These are phyloP conservation scores for Amphiura filiformis DNA, from an alignment of 35 echinoderm and acorn worm species.

Conservation along the genomic window DNA sequence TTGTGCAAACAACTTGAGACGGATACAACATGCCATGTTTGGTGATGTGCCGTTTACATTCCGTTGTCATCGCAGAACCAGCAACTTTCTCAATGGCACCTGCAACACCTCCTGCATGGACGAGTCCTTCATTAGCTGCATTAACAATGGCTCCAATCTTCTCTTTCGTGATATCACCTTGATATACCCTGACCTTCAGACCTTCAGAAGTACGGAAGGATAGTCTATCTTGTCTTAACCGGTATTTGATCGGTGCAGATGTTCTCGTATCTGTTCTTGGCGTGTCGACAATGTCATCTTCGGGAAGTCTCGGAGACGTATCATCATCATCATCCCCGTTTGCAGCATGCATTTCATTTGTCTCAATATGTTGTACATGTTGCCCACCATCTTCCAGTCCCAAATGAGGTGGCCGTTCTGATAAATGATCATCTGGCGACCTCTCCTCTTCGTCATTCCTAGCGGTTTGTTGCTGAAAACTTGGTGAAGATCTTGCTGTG, in stretches of 20 bases:
- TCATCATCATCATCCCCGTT: not conserved
- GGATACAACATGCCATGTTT: slow-evolving; percentile 41
- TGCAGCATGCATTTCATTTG: not conserved
- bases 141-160: slow-evolving; percentile 48
- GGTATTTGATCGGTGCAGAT: not conserved
- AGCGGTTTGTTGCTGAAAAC: not conserved
- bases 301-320: not conserved
- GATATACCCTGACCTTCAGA: not conserved
- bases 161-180: slow-evolving; percentile 29
- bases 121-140: slow-evolving; percentile 39
- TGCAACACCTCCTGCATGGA: slow-evolving; percentile 48
- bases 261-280: not conserved
- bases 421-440: not conserved
- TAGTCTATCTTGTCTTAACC: not conserved
- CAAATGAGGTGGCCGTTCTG: not conserved
- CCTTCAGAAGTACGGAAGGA: not conserved
- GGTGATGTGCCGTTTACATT: slow-evolving; percentile 27
- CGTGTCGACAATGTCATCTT: not conserved
- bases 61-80: slow-evolving; percentile 2
- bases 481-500: not conserved
- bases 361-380: not conserved
- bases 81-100: slow-evolving; percentile 30
- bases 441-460: not conserved
- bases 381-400: not conserved
- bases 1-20: slow-evolving; percentile 30